Percentiles rank a stretch among this genome's conserved stretches.
These are phyloP conservation scores for Colistium nudipinnis DNA, from an alignment of 2,113 vertebrate genomes.

Conservation along the genomic window DNA sequence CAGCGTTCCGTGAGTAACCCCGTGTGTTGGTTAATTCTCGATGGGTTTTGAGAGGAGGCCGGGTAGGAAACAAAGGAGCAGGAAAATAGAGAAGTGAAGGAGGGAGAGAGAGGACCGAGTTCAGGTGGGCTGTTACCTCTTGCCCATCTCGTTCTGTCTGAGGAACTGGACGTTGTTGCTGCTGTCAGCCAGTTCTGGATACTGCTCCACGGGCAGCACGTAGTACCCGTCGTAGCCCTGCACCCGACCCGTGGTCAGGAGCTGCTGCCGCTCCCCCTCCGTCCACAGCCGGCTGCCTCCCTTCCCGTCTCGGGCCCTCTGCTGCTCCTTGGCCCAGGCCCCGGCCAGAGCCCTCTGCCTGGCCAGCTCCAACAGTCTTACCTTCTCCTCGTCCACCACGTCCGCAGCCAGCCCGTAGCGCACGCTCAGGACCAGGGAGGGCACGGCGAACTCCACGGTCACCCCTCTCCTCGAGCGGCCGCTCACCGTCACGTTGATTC, in stretches of 20 bases:
- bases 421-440: slow-evolving; percentile 89
- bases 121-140: slow-evolving; percentile 95
- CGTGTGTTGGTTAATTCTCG: slow-evolving; percentile 93
- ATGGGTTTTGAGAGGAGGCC: slow-evolving; percentile 86
- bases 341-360: slow-evolving; percentile 90
- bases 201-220: slow-evolving; percentile 97
- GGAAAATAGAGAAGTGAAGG: slow-evolving; percentile 57
- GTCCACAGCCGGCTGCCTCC: slow-evolving; percentile 97
- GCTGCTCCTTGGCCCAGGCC: slow-evolving; percentile 96
- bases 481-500: slow-evolving; percentile 93
- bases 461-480: slow-evolving; percentile 94
- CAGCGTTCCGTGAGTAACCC: slow-evolving; percentile 92
- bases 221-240: slow-evolving; percentile 99
- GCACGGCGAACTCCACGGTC: slow-evolving; percentile 91
- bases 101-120: slow-evolving; percentile 49
- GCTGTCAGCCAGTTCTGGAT: slow-evolving; percentile 98
- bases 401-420: slow-evolving; percentile 93
- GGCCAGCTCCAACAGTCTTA: slow-evolving; percentile 92
- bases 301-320: slow-evolving; percentile 91
- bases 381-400: slow-evolving; percentile 94
- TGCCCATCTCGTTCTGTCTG: slow-evolving; percentile 99
- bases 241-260: slow-evolving; percentile 91
- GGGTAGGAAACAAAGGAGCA: slow-evolving; percentile 50
- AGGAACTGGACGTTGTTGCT: slow-evolving; percentile 99
- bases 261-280: slow-evolving; percentile 97